Evolutionary conservation across 2,797 vertebrate species (phyloP).

Genomic region (Etheostoma nigrum): DNA sequence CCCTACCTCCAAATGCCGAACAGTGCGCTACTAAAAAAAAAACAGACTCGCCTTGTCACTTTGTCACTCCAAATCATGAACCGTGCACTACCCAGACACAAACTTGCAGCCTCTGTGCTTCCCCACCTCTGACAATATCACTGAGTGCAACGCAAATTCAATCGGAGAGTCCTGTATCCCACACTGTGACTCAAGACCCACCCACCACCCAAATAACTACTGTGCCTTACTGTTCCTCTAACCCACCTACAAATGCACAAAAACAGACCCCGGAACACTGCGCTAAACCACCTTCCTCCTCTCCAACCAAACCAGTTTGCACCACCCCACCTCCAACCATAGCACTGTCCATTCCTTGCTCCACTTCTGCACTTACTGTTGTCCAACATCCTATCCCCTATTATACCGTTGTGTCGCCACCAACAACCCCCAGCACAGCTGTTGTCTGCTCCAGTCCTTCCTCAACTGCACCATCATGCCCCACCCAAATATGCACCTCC

Average conservation of each 20-base stretch:
- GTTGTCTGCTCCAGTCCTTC: constrained; percentile 50
- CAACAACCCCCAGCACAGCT: constrained; percentile 50
- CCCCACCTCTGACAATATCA: constrained; percentile 34
- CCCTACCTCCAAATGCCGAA: constrained; percentile 59
- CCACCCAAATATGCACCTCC: constrained; percentile 52
- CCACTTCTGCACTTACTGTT: constrained; percentile 38
- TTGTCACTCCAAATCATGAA: constrained; percentile 37
- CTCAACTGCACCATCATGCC: constrained; percentile 31
- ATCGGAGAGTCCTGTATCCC: constrained; percentile 47
- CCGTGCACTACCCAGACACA: constrained; percentile 62
- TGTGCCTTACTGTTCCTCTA: constrained; percentile 79
- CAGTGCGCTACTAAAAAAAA: constrained; percentile 58
- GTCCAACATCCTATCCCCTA: constrained; percentile 59
- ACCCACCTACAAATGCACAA: constrained; percentile 56
- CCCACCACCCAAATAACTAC: constrained; percentile 65
- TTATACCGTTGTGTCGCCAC: constrained; percentile 69
- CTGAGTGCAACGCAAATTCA: constrained; percentile 50
- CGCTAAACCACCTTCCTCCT: constrained; percentile 49
- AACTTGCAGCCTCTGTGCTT: constrained; percentile 60
- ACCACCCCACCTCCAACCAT: constrained; percentile 30
- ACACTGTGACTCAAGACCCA: constrained; percentile 49
- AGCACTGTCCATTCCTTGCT: constrained; percentile 39
- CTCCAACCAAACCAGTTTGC: constrained; percentile 57
- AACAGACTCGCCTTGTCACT: constrained; percentile 53
- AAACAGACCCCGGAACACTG: constrained; percentile 57